Evolutionary conservation across 2,888 invertebrate species (phyloP).

Genomic region (Spisula subtruncata): DNA sequence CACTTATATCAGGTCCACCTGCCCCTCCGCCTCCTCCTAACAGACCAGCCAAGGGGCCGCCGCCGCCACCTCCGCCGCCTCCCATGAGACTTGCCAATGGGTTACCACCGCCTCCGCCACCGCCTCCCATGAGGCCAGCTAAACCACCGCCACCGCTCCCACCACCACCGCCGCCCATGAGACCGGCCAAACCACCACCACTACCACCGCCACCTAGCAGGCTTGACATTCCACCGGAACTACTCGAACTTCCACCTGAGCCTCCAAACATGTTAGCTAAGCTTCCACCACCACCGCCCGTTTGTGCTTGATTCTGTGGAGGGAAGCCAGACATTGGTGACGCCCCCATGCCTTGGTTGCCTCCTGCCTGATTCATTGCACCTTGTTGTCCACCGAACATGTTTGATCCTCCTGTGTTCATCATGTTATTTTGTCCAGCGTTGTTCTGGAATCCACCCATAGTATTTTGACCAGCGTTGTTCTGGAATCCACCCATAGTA

Average conservation of each 20-base stretch:
- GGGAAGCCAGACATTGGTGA: slow-evolving; percentile 14
- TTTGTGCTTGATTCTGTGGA: slow-evolving; percentile 12
- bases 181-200: slow-evolving; percentile 34
- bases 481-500: background rate
- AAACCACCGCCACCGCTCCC: slow-evolving; percentile 33
- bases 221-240: background rate
- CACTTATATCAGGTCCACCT: slow-evolving; percentile 48
- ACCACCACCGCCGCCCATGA: slow-evolving; percentile 51
- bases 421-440: slow-evolving; percentile 8
- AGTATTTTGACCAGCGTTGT: background rate
- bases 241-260: background rate
- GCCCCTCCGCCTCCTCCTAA: slow-evolving; percentile 48
- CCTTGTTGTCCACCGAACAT: slow-evolving; percentile 20
- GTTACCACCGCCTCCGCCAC: slow-evolving; percentile 39
- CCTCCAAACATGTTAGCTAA: background rate
- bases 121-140: slow-evolving; percentile 53
- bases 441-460: background rate
- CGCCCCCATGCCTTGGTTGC: background rate
- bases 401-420: background rate
- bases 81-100: slow-evolving; percentile 27
- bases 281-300: background rate
- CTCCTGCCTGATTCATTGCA: background rate
- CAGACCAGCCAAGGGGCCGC: slow-evolving; percentile 48
- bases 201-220: background rate
- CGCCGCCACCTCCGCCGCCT: slow-evolving; percentile 47